Evolutionary conservation across 2,113 vertebrate species (phyloP), one percentile per base, ranked within the genome.

Genomic region (Pipra filicauda): DNA sequence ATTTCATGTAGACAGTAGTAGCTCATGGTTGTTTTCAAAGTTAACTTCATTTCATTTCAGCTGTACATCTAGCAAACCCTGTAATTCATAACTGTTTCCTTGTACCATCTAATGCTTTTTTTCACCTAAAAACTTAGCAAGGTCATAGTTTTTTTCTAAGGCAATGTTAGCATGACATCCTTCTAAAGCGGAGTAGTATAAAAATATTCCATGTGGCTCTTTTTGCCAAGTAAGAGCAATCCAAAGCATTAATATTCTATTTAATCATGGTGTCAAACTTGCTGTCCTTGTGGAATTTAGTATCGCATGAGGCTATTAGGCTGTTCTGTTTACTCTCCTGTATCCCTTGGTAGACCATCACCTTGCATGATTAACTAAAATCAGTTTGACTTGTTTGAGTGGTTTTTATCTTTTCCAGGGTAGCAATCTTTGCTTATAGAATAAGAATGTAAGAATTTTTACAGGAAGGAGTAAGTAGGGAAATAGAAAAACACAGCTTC

Each of bases 201-300:
- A 94, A 91, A 94, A 83, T 82, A 78, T 64, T 94, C 48, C 23
- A 5, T 48, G 10, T 79, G 41, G 5, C 79, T 59, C 59, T 88
- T 92, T 87, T 77, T 96, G 85, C 81, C 66, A 89, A 79, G 87
- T 76, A 93, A 85, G 75, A 72, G 61, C 59, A 62, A 83, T 62
- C 33, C 9, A n/a, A 62, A 58, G 41, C 79, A 83, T 66, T 91
- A 79, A 73, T 79, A 85, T 72, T 93, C 82, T 85, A 8, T 81
- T 93, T 64, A 88, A 73, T 88, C 31, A 49, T 31, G 17, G 46
- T 66, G 67, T 90, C 75, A 89, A 85, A 94, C 24, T 59, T 93
- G 81, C 85, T 93, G 88, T 85, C 59, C 74, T 85, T 95, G 89
- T 87, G 62, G 78, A 95, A 93, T 91, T 82, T 39, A 91, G 65